These are phyloP conservation scores for Pherbina coryleti DNA, from an alignment of 2,888 invertebrate genomes.

Conservation along the genomic window DNA sequence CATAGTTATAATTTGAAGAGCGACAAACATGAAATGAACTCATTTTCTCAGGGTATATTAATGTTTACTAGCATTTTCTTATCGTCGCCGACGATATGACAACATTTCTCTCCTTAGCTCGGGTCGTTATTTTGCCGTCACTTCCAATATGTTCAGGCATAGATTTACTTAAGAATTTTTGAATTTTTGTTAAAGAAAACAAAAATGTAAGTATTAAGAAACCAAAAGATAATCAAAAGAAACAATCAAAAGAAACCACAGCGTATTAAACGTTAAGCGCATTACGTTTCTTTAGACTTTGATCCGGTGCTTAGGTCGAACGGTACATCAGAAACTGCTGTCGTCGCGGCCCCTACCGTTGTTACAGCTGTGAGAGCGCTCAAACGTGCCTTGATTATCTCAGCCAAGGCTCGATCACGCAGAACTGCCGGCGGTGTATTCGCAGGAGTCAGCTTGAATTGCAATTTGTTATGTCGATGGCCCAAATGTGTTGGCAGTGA, in stretches of 20 bases:
- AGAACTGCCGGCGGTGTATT: conserved; percentile 46
- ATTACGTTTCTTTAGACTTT: conserved; percentile 50
- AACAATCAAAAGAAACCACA: not conserved
- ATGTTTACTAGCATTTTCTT: too few relatives aligned
- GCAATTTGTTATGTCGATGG: conserved; percentile 24
- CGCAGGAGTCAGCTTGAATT: conserved; percentile 41
- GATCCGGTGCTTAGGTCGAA: conserved; percentile 59
- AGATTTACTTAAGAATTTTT: too few relatives aligned
- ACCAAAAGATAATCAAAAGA: too few relatives aligned
- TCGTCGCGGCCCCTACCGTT: conserved; percentile 41
- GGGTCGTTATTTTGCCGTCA: too few relatives aligned
- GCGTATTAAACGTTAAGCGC: not conserved
- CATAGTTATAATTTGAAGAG: too few relatives aligned
- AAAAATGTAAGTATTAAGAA: too few relatives aligned
- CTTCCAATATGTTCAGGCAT: too few relatives aligned
- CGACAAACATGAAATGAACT: too few relatives aligned
- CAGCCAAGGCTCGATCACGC: conserved; percentile 55
- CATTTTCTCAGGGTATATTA: too few relatives aligned
- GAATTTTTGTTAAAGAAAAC: too few relatives aligned
- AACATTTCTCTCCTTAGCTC: too few relatives aligned
- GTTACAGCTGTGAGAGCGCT: conserved; percentile 53
- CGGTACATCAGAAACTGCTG: conserved; percentile 54
- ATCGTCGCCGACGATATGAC: too few relatives aligned
- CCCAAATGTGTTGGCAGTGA: not conserved
- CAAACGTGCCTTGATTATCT: conserved; percentile 60